Conservation (phyloP, 2,113 vertebrate genomes). For the zebrafish (Danio rerio) region GRCz12tu NC_133184.1:22379001-22379500, state of each 20-base stretch:
- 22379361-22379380: neutral
- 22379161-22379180: conserved; percentile 36
- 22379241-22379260: conserved; percentile 38
- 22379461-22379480: conserved; percentile 6
- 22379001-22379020: conserved; percentile 16
- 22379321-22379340: neutral
- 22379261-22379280: conserved; percentile 37
- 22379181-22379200: conserved; percentile 23
- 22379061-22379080: conserved; percentile 2
- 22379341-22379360: neutral
- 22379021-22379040: conserved; percentile 41
- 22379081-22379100: conserved; percentile 16
- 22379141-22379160: conserved; percentile 40
- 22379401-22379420: neutral
- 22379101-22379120: neutral
- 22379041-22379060: neutral
- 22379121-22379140: conserved; percentile 40
- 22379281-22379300: neutral
- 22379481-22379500: neutral
- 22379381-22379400: neutral
- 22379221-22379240: conserved; percentile 60
- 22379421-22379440: neutral
- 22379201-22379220: conserved; percentile 35
- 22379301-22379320: conserved; percentile 6
- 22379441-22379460: neutral